A percentile compares a stretch with the other conserved stretches of the same genome.
These are phyloP conservation scores for Rhingia campestris DNA, from an alignment of 2,888 invertebrate species.

Conservation along the genomic window DNA sequence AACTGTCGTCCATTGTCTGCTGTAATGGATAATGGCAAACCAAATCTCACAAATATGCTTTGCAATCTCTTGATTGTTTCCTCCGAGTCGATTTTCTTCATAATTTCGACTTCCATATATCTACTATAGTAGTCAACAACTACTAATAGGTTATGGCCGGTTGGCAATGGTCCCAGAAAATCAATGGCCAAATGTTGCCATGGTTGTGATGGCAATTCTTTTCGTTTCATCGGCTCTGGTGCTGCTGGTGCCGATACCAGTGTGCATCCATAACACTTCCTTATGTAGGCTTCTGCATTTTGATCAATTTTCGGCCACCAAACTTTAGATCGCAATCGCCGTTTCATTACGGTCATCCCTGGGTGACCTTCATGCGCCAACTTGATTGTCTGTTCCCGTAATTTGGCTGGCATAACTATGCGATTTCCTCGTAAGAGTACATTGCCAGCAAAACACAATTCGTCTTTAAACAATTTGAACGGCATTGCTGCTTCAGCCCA, in stretches of 20 bases:
- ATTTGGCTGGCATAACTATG: slow-evolving; percentile 4
- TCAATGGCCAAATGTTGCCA: slow-evolving; percentile 74
- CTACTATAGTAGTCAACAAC: slow-evolving; percentile 46
- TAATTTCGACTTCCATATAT: slow-evolving; percentile 18
- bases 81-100: too few relatives aligned
- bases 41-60: slow-evolving; percentile 77
- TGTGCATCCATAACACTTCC: slow-evolving; percentile 34
- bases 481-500: not conserved
- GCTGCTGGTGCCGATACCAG: slow-evolving; percentile 15
- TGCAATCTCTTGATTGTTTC: too few relatives aligned
- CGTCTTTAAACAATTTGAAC: not conserved
- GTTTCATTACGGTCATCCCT: slow-evolving; percentile 56
- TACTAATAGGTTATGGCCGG: slow-evolving; percentile 54
- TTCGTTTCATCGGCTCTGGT: slow-evolving; percentile 77
- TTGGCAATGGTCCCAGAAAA: slow-evolving; percentile 74
- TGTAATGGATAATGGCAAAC: slow-evolving; percentile 70
- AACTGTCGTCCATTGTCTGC: too few relatives aligned
- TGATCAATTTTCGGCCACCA: slow-evolving; percentile 61
- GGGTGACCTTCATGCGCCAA: slow-evolving; percentile 78
- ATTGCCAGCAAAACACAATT: slow-evolving; percentile 52
- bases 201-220: slow-evolving; percentile 75
- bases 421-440: slow-evolving; percentile 57
- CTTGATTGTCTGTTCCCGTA: slow-evolving; percentile 31
- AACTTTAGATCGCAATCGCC: slow-evolving; percentile 53
- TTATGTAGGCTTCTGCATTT: slow-evolving; percentile 48